Evolutionary conservation across 1,140 invertebrate genomes (phyloP).

Genomic region (Caenorhabditis elegans): DNA sequence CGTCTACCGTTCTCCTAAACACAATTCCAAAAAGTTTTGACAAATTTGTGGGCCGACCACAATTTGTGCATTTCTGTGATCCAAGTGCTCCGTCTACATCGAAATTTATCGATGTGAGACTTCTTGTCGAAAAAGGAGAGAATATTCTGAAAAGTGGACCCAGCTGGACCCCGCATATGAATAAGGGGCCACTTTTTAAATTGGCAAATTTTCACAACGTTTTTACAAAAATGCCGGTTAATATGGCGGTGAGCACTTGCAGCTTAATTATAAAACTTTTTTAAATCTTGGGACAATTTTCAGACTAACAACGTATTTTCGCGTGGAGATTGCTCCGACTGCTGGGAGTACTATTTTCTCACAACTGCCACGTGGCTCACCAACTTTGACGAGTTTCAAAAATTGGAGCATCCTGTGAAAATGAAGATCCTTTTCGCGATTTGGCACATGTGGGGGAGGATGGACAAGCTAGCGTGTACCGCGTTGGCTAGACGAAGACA

Average conservation of each 20-base stretch:
- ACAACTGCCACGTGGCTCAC: neutral
- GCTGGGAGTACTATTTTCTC: neutral
- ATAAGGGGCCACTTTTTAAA: neutral
- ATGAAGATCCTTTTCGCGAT: neutral
- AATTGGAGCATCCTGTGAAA: neutral
- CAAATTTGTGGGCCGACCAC: constrained; percentile 4
- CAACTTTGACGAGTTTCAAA: constrained; percentile 12
- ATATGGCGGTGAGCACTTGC: neutral
- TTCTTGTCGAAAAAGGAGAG: constrained; percentile 10
- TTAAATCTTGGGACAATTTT: neutral
- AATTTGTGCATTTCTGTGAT: constrained; percentile 10
- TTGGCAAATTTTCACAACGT: neutral
- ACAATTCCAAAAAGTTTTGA: neutral
- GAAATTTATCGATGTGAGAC: neutral
- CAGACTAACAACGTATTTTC: neutral
- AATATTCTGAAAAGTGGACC: neutral
- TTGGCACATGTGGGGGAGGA: neutral
- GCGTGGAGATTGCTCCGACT: neutral
- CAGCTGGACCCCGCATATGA: neutral
- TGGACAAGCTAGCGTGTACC: neutral
- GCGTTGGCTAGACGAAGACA: neutral
- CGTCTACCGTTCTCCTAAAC: neutral
- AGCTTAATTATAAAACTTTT: no score
- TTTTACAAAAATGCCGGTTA: neutral
- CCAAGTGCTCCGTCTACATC: neutral